A percentile compares a stretch with the other conserved stretches of the same genome.
Evolutionary conservation across 2,113 vertebrate genomes (phyloP).

Genomic region (Ochotona princeps): DNA sequence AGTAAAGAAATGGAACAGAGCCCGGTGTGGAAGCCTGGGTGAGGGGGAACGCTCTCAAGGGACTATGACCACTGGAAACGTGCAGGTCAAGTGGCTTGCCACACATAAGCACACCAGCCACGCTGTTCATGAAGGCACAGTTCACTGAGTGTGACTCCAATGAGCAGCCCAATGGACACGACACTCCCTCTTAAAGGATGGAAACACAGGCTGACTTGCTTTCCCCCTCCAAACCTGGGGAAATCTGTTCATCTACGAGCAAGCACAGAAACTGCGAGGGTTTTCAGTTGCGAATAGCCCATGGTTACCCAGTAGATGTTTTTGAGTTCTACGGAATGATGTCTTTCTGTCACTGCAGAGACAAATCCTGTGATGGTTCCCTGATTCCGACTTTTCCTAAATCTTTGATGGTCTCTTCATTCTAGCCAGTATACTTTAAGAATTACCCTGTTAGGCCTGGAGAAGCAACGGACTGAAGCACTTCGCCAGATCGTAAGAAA

Average conservation of each 20-base stretch:
- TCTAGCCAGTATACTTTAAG: constrained; percentile 65
- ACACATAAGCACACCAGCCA: not conserved
- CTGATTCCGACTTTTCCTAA: constrained; percentile 74
- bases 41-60: not conserved
- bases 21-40: not conserved
- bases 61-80: not conserved
- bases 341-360: constrained; percentile 49
- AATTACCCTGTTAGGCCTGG: constrained; percentile 72
- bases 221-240: not conserved
- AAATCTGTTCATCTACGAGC: not conserved
- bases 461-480: constrained; percentile 64
- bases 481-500: constrained; percentile 77
- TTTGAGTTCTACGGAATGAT: constrained; percentile 60
- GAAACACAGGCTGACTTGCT: not conserved
- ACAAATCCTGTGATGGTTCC: constrained; percentile 59
- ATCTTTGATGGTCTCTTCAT: constrained; percentile 57
- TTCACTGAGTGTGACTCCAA: not conserved
- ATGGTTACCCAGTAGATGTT: constrained; percentile 60
- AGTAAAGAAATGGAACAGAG: not conserved
- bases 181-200: not conserved
- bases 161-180: not conserved
- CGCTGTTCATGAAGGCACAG: not conserved
- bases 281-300: constrained; percentile 9
- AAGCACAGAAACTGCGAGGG: not conserved
- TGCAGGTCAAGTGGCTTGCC: not conserved